phyloP scores from a whole-genome alignment of 2,797 vertebrate species.

The Lindbergichthys nudifrons region DNA sequence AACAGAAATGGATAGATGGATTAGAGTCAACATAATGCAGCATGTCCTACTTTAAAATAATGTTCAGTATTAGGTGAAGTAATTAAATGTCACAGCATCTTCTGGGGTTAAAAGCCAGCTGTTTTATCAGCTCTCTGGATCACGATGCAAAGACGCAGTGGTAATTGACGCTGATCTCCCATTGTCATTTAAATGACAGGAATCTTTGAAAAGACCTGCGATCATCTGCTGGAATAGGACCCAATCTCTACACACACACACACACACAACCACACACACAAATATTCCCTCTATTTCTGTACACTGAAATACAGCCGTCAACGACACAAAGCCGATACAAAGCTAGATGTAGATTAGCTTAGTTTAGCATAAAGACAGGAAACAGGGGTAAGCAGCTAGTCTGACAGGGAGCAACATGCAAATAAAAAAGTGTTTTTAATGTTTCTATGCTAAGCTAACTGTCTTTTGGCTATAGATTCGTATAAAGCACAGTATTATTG shows the following conservation, averaged over 20 bases:
- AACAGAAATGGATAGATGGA: neutral
- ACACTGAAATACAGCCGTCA: neutral
- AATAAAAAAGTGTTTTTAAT: no score
- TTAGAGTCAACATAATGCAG: neutral
- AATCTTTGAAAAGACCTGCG: constrained; percentile 52
- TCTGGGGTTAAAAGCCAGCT: constrained; percentile 44
- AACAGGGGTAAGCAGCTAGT: no score
- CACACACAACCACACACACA: constrained; percentile 1
- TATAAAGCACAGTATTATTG: no score
- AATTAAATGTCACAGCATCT: constrained; percentile 32
- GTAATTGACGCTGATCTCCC: constrained; percentile 68
- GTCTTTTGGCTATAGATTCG: no score
- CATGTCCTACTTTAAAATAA: neutral
- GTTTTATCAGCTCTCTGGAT: constrained; percentile 46
- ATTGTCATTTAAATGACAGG: constrained; percentile 72
- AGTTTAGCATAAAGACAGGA: no score
- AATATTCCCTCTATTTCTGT: neutral
- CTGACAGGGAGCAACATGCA: no score
- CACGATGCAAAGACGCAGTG: constrained; percentile 43
- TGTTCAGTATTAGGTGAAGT: neutral
- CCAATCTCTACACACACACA: constrained; percentile 5
- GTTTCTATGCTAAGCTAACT: no score
- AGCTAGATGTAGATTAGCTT: no score
- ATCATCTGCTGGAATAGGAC: constrained; percentile 47
- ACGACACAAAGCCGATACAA: neutral